phyloP scores from a whole-genome alignment of 2,888 invertebrate species.

The Leptinotarsa rubiginosa region DNA sequence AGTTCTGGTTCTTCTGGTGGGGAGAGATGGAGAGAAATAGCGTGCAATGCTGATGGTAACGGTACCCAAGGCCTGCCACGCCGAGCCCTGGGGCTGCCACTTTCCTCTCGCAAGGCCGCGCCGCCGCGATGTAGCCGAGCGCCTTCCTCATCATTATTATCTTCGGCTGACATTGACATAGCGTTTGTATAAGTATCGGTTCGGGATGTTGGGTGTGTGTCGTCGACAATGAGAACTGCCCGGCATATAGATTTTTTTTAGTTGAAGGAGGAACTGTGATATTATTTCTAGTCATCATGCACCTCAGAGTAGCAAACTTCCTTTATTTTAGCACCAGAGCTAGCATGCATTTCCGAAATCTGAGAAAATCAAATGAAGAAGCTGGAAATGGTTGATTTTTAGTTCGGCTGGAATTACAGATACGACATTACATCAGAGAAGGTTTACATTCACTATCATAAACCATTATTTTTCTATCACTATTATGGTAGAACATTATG shows the following conservation, averaged over 20 bases:
- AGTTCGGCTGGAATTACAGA: no score
- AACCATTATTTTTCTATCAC: no score
- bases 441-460: no score
- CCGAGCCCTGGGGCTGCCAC: constrained; percentile 55
- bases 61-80: constrained; percentile 62
- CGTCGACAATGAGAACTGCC: not conserved
- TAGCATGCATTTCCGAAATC: no score
- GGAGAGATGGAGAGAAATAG: constrained; percentile 37
- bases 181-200: constrained; percentile 10
- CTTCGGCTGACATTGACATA: constrained; percentile 37
- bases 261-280: no score
- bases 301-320: no score
- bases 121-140: constrained; percentile 43
- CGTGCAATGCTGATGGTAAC: constrained; percentile 55
- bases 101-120: constrained; percentile 61
- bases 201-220: constrained; percentile 13
- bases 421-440: no score
- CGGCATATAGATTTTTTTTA: not conserved
- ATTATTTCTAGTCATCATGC: no score
- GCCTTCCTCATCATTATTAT: constrained; percentile 44
- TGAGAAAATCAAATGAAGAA: no score
- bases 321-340: no score
- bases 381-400: no score
- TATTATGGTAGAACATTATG: no score
- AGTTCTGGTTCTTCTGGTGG: not conserved